Evolutionary conservation across 2,888 invertebrate species (phyloP).

Genomic region (Agrotis puta): DNA sequence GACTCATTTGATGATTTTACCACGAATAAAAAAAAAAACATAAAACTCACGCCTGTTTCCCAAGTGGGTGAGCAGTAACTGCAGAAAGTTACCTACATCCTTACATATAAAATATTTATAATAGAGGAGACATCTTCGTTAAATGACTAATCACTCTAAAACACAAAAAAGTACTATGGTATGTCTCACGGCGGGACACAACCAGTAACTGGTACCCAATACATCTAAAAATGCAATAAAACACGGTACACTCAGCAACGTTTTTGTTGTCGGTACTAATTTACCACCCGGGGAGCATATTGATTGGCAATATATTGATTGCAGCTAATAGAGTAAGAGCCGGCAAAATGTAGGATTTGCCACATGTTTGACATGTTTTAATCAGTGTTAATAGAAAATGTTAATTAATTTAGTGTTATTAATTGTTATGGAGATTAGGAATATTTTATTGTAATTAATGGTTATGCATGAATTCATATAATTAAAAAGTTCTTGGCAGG

Average conservation of each 20-base stretch:
- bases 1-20: too few relatives aligned
- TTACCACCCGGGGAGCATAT: slow-evolving; percentile 69
- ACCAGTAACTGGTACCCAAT: slow-evolving; percentile 18
- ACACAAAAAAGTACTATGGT: background rate
- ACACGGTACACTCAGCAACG: slow-evolving; percentile 40
- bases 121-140: background rate
- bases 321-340: slow-evolving; percentile 50
- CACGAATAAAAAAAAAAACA: too few relatives aligned
- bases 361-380: slow-evolving; percentile 41
- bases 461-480: too few relatives aligned
- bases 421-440: too few relatives aligned
- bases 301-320: slow-evolving; percentile 59
- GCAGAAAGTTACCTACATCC: too few relatives aligned
- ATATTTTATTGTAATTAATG: too few relatives aligned
- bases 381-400: slow-evolving; percentile 21
- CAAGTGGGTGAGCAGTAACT: too few relatives aligned
- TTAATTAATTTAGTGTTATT: slow-evolving; percentile 31
- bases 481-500: too few relatives aligned
- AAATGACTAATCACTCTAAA: too few relatives aligned
- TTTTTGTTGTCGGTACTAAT: slow-evolving; percentile 72
- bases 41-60: too few relatives aligned
- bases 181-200: slow-evolving; percentile 34
- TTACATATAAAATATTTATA: background rate
- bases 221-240: slow-evolving; percentile 52
- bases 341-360: slow-evolving; percentile 31